Base-by-base conservation (phyloP, 2,888 invertebrate species). In the Erebia aethiops region DNA sequence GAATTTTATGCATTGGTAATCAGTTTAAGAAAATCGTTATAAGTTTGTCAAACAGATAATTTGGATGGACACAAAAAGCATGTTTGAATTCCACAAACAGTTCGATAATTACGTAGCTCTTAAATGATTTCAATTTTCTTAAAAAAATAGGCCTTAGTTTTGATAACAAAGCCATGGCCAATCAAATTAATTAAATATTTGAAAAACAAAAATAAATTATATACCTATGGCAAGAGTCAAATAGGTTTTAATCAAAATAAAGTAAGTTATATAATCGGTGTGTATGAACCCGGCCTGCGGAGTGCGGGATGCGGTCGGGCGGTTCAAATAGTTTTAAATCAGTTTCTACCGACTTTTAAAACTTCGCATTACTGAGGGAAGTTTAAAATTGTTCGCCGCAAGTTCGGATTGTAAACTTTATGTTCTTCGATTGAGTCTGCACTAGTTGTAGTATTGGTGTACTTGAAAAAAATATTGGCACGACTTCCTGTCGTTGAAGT, bases 291-390 rank as follows among this genome's bases (percentile, higher is more conserved):
- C 46, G 18, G n/a, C 3, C 18, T 41, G 61, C 11, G n/a, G 58
- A 14, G n/a, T 14, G 13, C 35, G n/a, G 58, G 21, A 21, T 14
- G 13, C 35, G 35, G 35, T 35, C 7, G 35, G 35, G 62, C 41
- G 58, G 67, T 43, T 46, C 58, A 26, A 66, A 67, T 67, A 67
- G 67, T 67, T 67, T 58, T 58, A 67, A 67, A 58, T 67, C 49
- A 58, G 67, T 67, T 58, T 3, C 35, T 51, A 35, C 60, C 46
- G 46, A 60, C 60, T 67, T 67, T 67, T 60, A 58, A 65, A 58
- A 67, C n/a, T 67, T 51, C 58, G 51, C 51, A 67, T 60, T 18
- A 60, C 51, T 16, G 51, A 1, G 60, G 35, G 49, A 51, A 52
- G 51, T 67, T 67, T 18, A n/a, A 52, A 67, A 67, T 60, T 41